These are phyloP conservation scores for Camponotus vicinus DNA, from an alignment of 1,140 invertebrate species.

Conservation along the genomic window DNA sequence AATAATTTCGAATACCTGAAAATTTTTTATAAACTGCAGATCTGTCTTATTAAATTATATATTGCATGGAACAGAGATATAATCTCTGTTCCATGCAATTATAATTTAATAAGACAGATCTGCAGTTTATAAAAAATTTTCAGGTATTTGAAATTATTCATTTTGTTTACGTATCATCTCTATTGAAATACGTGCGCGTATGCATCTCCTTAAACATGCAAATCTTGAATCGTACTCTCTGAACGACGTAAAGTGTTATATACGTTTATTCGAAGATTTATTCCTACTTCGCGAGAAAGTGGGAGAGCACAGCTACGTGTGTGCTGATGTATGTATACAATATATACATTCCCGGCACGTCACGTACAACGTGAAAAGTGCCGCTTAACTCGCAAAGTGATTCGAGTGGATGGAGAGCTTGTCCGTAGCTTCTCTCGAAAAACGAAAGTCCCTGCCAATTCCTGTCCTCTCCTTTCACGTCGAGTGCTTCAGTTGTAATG, in stretches of 20 bases:
- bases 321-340: slow-evolving; percentile 34
- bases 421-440: slow-evolving; percentile 28
- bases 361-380: slow-evolving; percentile 58
- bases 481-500: slow-evolving; percentile 13
- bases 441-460: slow-evolving; percentile 32
- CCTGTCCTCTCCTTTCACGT: slow-evolving; percentile 20
- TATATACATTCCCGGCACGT: slow-evolving; percentile 41
- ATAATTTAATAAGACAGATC: neutral
- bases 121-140: neutral
- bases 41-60: neutral
- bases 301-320: slow-evolving; percentile 6
- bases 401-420: slow-evolving; percentile 51
- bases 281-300: slow-evolving; percentile 15
- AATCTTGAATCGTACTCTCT: neutral
- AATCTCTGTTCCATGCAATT: neutral
- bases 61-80: neutral
- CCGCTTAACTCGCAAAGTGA: slow-evolving; percentile 60
- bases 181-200: neutral
- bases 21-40: neutral
- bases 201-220: neutral
- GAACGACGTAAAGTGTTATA: slow-evolving; percentile 29
- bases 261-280: slow-evolving; percentile 51
- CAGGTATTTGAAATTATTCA: slow-evolving; percentile 11
- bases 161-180: neutral
- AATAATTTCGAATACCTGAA: slow-evolving; percentile 21